A percentile compares a stretch with the other conserved stretches of the same genome.
These are phyloP conservation scores for Conus ventricosus DNA, from an alignment of 1,140 invertebrate genomes.

Conservation along the genomic window DNA sequence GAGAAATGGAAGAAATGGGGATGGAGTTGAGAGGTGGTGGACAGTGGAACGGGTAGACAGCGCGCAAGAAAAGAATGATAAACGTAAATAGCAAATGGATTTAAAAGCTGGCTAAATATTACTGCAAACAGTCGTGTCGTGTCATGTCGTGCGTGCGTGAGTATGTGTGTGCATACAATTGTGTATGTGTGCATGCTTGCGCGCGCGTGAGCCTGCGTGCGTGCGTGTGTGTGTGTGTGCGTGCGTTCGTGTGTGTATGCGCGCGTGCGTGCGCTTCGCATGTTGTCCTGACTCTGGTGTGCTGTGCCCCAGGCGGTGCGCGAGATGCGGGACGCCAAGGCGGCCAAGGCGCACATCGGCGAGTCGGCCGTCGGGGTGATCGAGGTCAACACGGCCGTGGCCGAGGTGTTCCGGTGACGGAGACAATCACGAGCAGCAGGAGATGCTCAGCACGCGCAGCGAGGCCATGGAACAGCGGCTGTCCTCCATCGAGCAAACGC, in stretches of 20 bases:
- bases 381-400: constrained; percentile 25
- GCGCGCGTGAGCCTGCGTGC: no score
- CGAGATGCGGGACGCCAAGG: constrained; percentile 2
- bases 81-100: no score
- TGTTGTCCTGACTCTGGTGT: no score
- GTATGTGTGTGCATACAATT: no score
- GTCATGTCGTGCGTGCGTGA: no score
- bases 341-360: constrained; percentile 15
- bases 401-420: neutral
- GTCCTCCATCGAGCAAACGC: constrained; percentile 42
- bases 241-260: neutral
- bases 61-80: no score
- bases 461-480: constrained; percentile 34
- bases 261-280: neutral
- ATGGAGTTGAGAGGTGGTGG: no score
- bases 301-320: neutral
- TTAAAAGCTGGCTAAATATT: no score
- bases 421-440: neutral
- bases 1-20: no score
- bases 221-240: neutral
- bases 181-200: no score
- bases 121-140: no score
- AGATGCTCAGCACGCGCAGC: neutral
- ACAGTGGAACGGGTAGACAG: no score
- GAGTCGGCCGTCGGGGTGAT: constrained; percentile 22